Evolutionary conservation across 2,113 vertebrate species (phyloP), one percentile per base, ranked within the genome.

Genomic region (Colistium nudipinnis): DNA sequence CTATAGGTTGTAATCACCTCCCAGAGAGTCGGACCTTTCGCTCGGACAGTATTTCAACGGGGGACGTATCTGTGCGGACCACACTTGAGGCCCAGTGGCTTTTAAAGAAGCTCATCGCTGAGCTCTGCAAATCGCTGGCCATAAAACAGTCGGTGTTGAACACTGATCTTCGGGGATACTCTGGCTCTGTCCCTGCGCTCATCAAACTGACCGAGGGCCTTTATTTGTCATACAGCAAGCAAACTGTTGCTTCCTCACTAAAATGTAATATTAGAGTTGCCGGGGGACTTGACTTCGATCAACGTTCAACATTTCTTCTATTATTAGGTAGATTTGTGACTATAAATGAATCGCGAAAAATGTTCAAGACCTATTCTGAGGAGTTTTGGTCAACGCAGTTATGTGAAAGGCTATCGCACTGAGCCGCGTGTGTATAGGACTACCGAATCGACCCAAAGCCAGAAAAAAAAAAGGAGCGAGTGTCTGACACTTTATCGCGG

Each of bases 31-130:
- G 70, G 65, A 45, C 31, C 67, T 71, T 39, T 49, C 41, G 60
- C 45, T 60, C 6, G 25, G 57, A 72, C 70, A 10, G 24, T 76
- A 70, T 84, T 78, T 83, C 82, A 82, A 75, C 59, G 59, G 70
- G n/a, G 82, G 76, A 76, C 81, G 83, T 78, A 66, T 70, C 28
- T 41, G 54, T 84, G 81, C 82, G 85, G 83, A 82, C 85, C 65
- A 22, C 56, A 64, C 67, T 44, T 2, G 13, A 49, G 39, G 71
- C 70, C 70, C 68, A 8, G 22, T 4, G 12, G 74, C 65, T 63
- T 82, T 82, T 80, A 59, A 56, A 12, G 59, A 62, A 81, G 77
- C 85, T 79, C 60, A 49, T 76, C 53, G 44, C 70, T 78, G 83
- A 87, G 70, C 81, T 54, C 51, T 30, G 65, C 45, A 78, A 74